Evolutionary conservation across 92 coral and sea anemone genomes (phyloP).

Genomic region (Paragorgia papillata): DNA sequence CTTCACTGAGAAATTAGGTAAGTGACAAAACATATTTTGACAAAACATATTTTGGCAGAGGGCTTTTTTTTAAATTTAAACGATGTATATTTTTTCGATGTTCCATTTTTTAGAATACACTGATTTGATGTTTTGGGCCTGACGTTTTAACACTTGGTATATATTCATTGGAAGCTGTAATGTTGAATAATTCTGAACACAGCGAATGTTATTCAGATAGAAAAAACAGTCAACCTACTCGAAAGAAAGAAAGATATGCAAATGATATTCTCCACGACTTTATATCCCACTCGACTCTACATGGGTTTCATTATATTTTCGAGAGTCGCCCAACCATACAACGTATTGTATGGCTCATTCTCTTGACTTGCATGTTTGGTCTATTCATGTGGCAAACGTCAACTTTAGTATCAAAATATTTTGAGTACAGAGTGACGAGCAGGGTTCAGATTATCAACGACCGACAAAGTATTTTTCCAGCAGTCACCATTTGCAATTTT

Average conservation of each 20-base stretch:
- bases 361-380: background rate
- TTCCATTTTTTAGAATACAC: no score
- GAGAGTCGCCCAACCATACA: constrained; percentile 14
- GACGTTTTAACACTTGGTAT: no score
- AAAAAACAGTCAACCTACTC: no score
- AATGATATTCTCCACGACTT: constrained; percentile 10
- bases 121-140: no score
- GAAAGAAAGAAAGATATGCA: background rate
- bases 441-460: constrained; percentile 20
- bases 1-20: no score
- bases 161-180: no score
- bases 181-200: no score
- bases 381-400: constrained; percentile 24
- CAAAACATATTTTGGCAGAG: no score
- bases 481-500: constrained; percentile 35
- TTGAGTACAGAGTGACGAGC: constrained; percentile 20
- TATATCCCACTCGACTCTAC: constrained; percentile 8
- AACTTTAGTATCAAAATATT: constrained; percentile 5
- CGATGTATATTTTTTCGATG: no score
- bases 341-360: constrained; percentile 18
- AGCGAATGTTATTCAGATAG: no score
- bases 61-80: no score
- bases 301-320: constrained; percentile 28
- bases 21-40: no score
- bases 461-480: constrained; percentile 28